phyloP scores from a whole-genome alignment of 1,140 invertebrate genomes.

The Drosophila sucinea region DNA sequence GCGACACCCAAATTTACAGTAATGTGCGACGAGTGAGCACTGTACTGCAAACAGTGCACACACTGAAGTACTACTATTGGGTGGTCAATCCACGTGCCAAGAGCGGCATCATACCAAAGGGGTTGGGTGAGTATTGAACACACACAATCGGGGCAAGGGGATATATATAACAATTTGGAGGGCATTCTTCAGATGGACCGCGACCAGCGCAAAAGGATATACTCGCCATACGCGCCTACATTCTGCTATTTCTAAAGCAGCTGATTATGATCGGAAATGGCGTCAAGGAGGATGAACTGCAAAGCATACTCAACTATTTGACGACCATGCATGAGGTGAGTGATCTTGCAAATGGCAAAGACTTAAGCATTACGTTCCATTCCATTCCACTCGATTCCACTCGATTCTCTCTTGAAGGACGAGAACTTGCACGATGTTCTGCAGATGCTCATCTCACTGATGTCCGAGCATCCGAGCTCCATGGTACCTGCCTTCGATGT shows the following conservation, averaged over 20 bases:
- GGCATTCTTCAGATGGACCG: constrained; percentile 90
- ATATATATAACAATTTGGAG: not conserved
- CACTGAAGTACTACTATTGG: constrained; percentile 99
- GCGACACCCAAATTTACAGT: constrained; percentile 98
- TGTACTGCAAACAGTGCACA: constrained; percentile 98
- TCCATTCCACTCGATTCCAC: not conserved
- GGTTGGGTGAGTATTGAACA: constrained; percentile 89
- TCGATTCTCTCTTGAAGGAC: constrained; percentile 86
- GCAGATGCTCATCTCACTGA: constrained; percentile 97
- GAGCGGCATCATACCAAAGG: constrained; percentile 97
- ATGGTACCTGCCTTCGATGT: constrained; percentile 99
- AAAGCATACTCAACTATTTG: constrained; percentile 98
- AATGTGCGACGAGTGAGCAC: constrained; percentile 98
- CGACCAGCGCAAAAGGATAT: constrained; percentile 97
- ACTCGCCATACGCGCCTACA: constrained; percentile 96
- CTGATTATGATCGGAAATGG: constrained; percentile 98
- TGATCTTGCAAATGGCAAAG: not conserved
- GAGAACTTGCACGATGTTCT: constrained; percentile 99
- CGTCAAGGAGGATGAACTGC: constrained; percentile 98
- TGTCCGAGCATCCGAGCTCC: constrained; percentile 98
- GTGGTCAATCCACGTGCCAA: constrained; percentile 97
- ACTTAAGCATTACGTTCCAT: not conserved
- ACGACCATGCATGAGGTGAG: constrained; percentile 97
- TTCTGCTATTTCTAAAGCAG: constrained; percentile 97
- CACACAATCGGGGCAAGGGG: not conserved